These are phyloP conservation scores for Pelagia noctiluca DNA, from an alignment of 30 jellyfish, hydroid and myxozoan species.

Conservation along the genomic window DNA sequence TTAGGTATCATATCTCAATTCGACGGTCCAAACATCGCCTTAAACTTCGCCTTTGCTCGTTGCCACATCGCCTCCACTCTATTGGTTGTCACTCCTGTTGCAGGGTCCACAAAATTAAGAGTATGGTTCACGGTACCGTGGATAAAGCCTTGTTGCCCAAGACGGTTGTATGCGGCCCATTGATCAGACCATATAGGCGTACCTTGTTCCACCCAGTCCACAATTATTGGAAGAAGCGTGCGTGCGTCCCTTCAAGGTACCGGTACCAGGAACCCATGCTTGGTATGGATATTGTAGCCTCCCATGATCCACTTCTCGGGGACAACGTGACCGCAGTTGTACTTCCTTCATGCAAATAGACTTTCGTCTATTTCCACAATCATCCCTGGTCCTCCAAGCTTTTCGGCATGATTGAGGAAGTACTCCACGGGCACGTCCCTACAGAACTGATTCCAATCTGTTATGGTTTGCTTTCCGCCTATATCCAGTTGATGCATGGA, in stretches of 20 bases:
- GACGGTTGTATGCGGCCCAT: conserved; percentile 57
- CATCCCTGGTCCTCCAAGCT: no score
- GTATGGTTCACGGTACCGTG: no score
- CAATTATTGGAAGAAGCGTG: conserved; percentile 45
- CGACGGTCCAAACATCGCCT: conserved; percentile 41
- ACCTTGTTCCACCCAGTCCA: conserved; percentile 48
- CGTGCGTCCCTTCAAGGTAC: conserved; percentile 64
- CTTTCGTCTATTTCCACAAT: no score
- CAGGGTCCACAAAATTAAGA: conserved; percentile 58
- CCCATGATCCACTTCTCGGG: conserved; percentile 5
- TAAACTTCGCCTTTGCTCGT: conserved; percentile 29
- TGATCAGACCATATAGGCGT: conserved; percentile 44
- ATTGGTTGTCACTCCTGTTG: conserved; percentile 57
- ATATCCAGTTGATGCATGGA: no score
- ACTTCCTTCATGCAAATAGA: conserved; percentile 49
- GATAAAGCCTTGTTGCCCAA: conserved; percentile 23
- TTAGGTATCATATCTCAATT: conserved; percentile 27
- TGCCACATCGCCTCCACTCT: conserved; percentile 53
- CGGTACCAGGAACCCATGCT: conserved; percentile 51
- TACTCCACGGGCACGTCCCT: no score
- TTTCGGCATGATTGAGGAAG: no score
- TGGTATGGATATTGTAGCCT: conserved; percentile 24
- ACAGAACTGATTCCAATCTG: no score
- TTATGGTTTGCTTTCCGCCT: no score
- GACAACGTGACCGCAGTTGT: conserved; percentile 67